These are phyloP conservation scores for Hypotaenidia okinawae DNA, from an alignment of 2,797 vertebrate genomes.

Conservation along the genomic window DNA sequence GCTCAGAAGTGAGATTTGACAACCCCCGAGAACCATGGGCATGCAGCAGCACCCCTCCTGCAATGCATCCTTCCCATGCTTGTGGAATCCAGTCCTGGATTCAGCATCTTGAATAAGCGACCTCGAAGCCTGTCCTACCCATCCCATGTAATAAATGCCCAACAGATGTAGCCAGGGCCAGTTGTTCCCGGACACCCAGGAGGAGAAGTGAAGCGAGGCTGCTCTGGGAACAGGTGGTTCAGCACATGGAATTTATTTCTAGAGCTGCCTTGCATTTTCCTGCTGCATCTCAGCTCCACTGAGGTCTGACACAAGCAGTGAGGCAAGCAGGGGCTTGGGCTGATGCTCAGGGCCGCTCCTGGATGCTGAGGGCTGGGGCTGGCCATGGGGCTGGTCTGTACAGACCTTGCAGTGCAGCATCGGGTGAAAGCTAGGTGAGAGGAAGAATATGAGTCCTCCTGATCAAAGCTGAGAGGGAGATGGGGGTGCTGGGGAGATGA, in stretches of 20 bases:
- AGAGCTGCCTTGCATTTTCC: background rate
- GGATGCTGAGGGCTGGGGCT: background rate
- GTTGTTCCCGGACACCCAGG: background rate
- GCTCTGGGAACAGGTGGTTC: constrained; percentile 58
- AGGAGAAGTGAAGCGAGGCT: background rate
- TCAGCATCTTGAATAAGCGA: background rate
- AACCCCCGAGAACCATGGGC: rapidly evolving
- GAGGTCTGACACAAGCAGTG: background rate
- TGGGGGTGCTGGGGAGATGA: background rate
- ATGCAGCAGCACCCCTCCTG: background rate
- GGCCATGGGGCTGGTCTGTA: background rate
- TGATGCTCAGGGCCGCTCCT: background rate
- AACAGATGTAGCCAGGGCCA: constrained; percentile 35
- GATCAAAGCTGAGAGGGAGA: background rate
- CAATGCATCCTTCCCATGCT: background rate
- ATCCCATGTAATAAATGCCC: background rate
- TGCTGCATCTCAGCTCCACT: background rate
- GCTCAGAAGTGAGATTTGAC: background rate
- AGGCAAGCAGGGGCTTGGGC: background rate
- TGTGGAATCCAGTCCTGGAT: background rate
- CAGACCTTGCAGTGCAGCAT: background rate
- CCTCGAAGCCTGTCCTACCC: background rate
- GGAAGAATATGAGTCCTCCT: background rate
- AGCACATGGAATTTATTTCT: constrained; percentile 62
- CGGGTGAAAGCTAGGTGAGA: background rate